Evolutionary conservation across 2,888 invertebrate species (phyloP), one percentile per base, ranked within the genome.

Genomic region (Agonopterix heracliana): DNA sequence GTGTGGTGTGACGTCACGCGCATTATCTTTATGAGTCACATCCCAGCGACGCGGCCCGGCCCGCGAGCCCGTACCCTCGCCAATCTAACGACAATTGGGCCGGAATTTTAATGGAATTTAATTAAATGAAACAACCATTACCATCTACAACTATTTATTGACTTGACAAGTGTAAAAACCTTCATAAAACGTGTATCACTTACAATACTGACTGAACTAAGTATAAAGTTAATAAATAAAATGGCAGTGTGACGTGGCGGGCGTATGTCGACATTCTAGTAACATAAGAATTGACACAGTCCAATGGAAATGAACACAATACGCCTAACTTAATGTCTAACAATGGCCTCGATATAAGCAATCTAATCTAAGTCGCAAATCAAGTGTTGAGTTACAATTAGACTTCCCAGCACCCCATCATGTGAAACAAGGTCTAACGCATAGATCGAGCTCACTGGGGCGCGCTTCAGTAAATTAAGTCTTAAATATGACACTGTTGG

Each of bases 251-350:
- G 75, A 76, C 63, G 80, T 80, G 83, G 80, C 74, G 86, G 87
- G 76, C 88, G 74, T 88, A 90, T 91, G 90, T 90, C 87, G 80
- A 89, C 77, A 91, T 90, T 91, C 91, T 91, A 90, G 89, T 82
- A 87, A 79, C 74, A 89, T 82, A 89, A 91, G 91, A 91, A 91
- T 89, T 89, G 91, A 91, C 91, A 90, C 90, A 91, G 90, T 91
- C 91, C 87, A 82, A 72, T 84, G 76, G 64, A 69, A 81, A 78
- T 73, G 73, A 83, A 82, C 78, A 80, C 73, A 82, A 78, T 81
- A 82, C 70, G 66, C 67, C 71, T 54, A 63, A 59, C 57, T 50
- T 46, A 48, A 41, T 41, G 12, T 41, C 45, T 49, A 40, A 48
- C 41, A 35, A 45, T 46, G 53, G 66, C 67, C 68, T 63, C 54